Conservation (phyloP, 2,888 invertebrate genomes). For the Aethes cnicana region DNA sequence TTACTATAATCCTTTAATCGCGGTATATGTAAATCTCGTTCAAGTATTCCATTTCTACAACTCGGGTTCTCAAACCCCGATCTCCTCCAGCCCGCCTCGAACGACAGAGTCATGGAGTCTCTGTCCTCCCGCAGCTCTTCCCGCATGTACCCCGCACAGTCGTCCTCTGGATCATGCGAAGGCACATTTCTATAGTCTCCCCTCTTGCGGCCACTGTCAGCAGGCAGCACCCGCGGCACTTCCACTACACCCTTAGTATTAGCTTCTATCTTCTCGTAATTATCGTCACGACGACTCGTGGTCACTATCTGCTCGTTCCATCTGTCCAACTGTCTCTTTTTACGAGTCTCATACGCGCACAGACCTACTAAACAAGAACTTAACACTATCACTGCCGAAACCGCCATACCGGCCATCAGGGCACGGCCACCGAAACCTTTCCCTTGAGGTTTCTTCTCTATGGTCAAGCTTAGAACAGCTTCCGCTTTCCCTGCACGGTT, state of each 20-base stretch:
- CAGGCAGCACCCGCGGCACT: constrained; percentile 56
- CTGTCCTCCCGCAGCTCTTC: constrained; percentile 54
- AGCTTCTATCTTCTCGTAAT: constrained; percentile 91
- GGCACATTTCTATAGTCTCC: constrained; percentile 89
- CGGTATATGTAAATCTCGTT: constrained; percentile 86
- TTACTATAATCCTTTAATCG: constrained; percentile 81
- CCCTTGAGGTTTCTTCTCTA: constrained; percentile 85
- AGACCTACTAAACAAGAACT: constrained; percentile 86
- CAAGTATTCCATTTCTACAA: constrained; percentile 48
- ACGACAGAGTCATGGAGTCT: constrained; percentile 56
- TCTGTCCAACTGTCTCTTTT: constrained; percentile 80
- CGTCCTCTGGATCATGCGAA: constrained; percentile 86
- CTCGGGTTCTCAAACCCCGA: constrained; percentile 54
- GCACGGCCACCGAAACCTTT: constrained; percentile 82
- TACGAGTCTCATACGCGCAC: constrained; percentile 85
- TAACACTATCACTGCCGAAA: constrained; percentile 86
- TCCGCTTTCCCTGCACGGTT: constrained; percentile 90
- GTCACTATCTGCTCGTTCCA: constrained; percentile 79
- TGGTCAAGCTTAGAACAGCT: constrained; percentile 87
- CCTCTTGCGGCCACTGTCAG: constrained; percentile 78
- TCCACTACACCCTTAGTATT: constrained; percentile 78
- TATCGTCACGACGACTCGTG: constrained; percentile 80
- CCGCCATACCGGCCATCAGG: constrained; percentile 86
- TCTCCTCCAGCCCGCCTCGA: constrained; percentile 58
- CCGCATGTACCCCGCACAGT: constrained; percentile 73